phyloP scores from a whole-genome alignment of 1,140 invertebrate genomes.

The Megathymus violae region DNA sequence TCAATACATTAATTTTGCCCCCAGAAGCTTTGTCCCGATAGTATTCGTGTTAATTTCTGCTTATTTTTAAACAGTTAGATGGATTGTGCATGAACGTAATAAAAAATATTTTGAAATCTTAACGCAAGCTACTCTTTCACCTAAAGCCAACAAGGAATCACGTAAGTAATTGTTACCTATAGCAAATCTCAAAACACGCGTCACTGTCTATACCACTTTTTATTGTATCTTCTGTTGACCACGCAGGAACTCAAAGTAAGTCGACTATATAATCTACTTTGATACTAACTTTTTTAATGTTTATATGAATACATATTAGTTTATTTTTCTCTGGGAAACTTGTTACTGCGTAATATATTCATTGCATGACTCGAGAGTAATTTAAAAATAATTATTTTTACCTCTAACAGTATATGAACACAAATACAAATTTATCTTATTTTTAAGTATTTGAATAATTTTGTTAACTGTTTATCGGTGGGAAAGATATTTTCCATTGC shows the following conservation, averaged over 20 bases:
- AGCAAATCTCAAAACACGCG: slow-evolving; percentile 33
- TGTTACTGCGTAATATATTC: slow-evolving; percentile 24
- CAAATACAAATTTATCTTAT: slow-evolving; percentile 10
- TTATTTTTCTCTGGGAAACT: slow-evolving; percentile 13
- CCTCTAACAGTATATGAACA: slow-evolving; percentile 16
- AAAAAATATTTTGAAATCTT: slow-evolving; percentile 40
- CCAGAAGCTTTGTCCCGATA: slow-evolving; percentile 69
- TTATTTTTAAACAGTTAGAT: slow-evolving; percentile 58
- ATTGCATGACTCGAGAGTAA: slow-evolving; percentile 28
- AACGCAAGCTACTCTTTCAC: slow-evolving; percentile 38
- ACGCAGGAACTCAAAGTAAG: slow-evolving; percentile 30
- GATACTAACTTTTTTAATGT: slow-evolving; percentile 14
- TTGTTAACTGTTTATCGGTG: too few relatives aligned
- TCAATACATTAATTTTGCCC: slow-evolving; percentile 52
- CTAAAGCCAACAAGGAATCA: slow-evolving; percentile 51
- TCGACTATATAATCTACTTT: slow-evolving; percentile 17
- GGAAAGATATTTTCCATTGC: neutral
- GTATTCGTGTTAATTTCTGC: slow-evolving; percentile 72
- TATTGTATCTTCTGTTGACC: slow-evolving; percentile 21
- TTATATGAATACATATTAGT: slow-evolving; percentile 15
- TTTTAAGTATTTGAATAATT: too few relatives aligned
- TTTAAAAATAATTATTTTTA: slow-evolving; percentile 27
- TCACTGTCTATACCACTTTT: slow-evolving; percentile 35
- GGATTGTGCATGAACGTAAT: slow-evolving; percentile 58
- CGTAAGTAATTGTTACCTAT: slow-evolving; percentile 48